A percentile compares a stretch with the other conserved stretches of the same genome.
These are phyloP conservation scores for Rotaria sp. DNA, from an alignment of 2,888 invertebrate genomes.

Conservation along the genomic window DNA sequence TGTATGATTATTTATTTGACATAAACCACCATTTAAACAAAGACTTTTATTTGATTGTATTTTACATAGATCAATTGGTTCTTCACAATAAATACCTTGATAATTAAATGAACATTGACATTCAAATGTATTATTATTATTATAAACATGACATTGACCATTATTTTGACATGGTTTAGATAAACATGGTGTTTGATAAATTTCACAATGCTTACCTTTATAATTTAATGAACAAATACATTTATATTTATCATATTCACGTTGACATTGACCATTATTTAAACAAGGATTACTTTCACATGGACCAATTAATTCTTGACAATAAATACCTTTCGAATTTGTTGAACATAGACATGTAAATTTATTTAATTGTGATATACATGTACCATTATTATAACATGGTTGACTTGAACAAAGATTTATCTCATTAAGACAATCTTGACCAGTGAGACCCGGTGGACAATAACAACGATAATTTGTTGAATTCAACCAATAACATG, in stretches of 20 bases:
- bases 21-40: constrained; percentile 16
- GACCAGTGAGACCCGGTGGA: background rate
- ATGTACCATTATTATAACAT: constrained; percentile 23
- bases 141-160: background rate
- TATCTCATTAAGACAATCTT: background rate
- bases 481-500: background rate
- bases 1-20: background rate
- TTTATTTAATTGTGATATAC: background rate
- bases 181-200: constrained; percentile 10
- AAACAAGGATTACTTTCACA: constrained; percentile 17
- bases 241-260: background rate
- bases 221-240: background rate
- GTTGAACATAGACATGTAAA: constrained; percentile 6
- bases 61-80: background rate
- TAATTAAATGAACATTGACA: constrained; percentile 11
- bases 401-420: constrained; percentile 24
- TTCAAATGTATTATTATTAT: background rate
- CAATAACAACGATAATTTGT: constrained; percentile 28
- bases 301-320: constrained; percentile 11
- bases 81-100: background rate
- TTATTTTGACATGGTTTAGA: background rate
- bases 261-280: constrained; percentile 10
- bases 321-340: background rate
- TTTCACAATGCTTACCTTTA: background rate
- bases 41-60: background rate